Evolutionary conservation across 1,140 invertebrate genomes (phyloP).

Genomic region (Drosophila prosaltans): DNA sequence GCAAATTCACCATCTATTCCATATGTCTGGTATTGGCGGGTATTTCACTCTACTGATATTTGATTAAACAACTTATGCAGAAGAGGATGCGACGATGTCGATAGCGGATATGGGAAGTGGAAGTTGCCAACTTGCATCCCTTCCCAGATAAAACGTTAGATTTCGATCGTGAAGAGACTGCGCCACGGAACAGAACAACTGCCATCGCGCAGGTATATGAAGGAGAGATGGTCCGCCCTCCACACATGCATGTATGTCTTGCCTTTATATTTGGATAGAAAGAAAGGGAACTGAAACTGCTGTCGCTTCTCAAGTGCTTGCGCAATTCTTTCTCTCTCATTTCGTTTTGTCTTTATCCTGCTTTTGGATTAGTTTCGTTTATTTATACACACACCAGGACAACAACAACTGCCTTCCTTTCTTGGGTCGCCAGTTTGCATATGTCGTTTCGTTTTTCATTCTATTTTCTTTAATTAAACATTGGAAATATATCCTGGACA

Average conservation of each 20-base stretch:
- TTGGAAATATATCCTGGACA: constrained; percentile 7
- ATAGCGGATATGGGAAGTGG: constrained; percentile 18
- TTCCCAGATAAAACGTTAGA: constrained; percentile 17
- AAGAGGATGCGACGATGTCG: background rate
- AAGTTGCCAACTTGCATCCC: constrained; percentile 19
- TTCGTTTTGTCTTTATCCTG: constrained; percentile 1
- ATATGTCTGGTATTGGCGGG: constrained; percentile 15
- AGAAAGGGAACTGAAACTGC: constrained; percentile 16
- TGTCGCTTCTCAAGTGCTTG: constrained; percentile 21
- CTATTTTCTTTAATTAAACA: constrained; percentile 21
- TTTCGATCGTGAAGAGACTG: constrained; percentile 16
- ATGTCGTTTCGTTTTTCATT: constrained; percentile 21
- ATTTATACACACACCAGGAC: constrained; percentile 4
- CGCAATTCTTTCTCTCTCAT: constrained; percentile 18
- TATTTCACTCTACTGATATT: constrained; percentile 14
- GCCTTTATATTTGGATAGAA: background rate
- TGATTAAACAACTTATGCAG: constrained; percentile 15
- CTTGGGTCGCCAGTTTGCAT: constrained; percentile 20
- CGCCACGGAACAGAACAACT: background rate
- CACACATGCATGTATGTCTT: background rate
- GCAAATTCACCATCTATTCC: background rate
- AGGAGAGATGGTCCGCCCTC: constrained; percentile 7
- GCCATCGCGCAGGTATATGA: constrained; percentile 3
- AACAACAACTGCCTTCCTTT: background rate
- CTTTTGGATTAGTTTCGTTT: constrained; percentile 22